Evolutionary conservation across 2,888 invertebrate species (phyloP).

Genomic region (Drosophila recens): DNA sequence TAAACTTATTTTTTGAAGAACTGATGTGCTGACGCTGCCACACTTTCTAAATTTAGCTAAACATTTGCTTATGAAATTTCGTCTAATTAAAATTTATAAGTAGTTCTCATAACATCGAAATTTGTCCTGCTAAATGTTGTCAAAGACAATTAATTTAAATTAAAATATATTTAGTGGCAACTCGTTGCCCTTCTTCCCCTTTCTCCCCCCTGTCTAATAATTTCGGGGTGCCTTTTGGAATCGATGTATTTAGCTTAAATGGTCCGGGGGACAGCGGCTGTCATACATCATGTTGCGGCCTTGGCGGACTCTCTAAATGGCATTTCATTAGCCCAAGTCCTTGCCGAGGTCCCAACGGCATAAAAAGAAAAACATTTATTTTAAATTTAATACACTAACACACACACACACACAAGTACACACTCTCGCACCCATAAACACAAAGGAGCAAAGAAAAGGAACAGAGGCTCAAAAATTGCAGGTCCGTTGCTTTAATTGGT

Average conservation of each 20-base stretch:
- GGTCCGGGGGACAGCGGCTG: slow-evolving; percentile 36
- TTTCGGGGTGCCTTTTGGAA: slow-evolving; percentile 15
- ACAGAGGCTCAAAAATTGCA: slow-evolving; percentile 39
- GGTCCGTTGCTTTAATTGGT: slow-evolving; percentile 68
- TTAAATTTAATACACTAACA: slow-evolving; percentile 72
- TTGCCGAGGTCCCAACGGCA: slow-evolving; percentile 29
- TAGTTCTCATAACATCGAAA: neutral
- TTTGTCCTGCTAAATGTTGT: neutral
- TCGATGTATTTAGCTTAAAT: slow-evolving; percentile 49
- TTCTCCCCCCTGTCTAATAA: neutral
- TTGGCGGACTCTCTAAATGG: slow-evolving; percentile 52
- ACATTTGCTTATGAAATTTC: neutral
- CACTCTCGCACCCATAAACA: slow-evolving; percentile 17
- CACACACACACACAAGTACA: slow-evolving; percentile 28
- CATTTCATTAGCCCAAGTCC: slow-evolving; percentile 66
- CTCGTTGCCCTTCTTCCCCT: neutral
- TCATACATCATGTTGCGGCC: slow-evolving; percentile 64
- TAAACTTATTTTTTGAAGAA: too few relatives aligned
- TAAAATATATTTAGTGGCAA: slow-evolving; percentile 49
- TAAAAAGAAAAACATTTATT: slow-evolving; percentile 70
- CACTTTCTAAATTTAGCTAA: neutral
- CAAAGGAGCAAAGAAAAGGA: slow-evolving; percentile 34
- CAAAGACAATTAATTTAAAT: slow-evolving; percentile 60
- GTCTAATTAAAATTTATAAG: slow-evolving; percentile 19
- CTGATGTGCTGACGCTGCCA: neutral